Evolutionary conservation across 2,888 invertebrate genomes (phyloP).

Genomic region (Phalera bucephala): DNA sequence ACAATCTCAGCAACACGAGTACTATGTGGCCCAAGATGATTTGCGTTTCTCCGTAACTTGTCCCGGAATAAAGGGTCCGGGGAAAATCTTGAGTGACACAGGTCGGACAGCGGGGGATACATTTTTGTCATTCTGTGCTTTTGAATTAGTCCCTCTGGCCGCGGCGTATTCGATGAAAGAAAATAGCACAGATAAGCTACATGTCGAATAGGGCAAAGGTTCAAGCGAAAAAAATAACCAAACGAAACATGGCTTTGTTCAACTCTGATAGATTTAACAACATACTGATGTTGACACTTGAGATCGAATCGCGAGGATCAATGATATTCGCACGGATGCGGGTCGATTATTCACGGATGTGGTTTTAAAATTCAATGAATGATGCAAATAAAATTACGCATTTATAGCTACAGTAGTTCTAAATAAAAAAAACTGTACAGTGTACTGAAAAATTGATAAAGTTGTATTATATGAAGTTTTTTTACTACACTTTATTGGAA

Average conservation of each 20-base stretch:
- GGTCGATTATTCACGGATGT: neutral
- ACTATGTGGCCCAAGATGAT: constrained; percentile 40
- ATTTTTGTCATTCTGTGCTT: constrained; percentile 58
- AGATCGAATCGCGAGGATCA: neutral
- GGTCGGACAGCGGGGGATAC: constrained; percentile 61
- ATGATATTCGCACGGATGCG: neutral
- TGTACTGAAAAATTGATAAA: too few species aligned
- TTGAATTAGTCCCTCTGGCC: constrained; percentile 42
- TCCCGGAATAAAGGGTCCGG: constrained; percentile 45
- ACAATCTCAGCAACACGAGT: constrained; percentile 33
- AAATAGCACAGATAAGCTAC: constrained; percentile 25
- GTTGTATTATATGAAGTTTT: too few species aligned
- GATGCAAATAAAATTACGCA: too few species aligned
- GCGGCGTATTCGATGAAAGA: constrained; percentile 29
- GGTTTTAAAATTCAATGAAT: neutral
- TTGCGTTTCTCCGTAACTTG: constrained; percentile 53
- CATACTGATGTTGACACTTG: neutral
- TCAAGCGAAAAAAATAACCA: constrained; percentile 4
- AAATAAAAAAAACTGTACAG: too few species aligned
- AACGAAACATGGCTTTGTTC: neutral
- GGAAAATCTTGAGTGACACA: constrained; percentile 59
- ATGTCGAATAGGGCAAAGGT: constrained; percentile 5
- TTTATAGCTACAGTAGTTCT: too few species aligned
- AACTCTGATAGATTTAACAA: neutral
- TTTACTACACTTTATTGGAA: too few species aligned